phyloP scores from a whole-genome alignment of 1,140 invertebrate genomes.

The Plectus sambesii region DNA sequence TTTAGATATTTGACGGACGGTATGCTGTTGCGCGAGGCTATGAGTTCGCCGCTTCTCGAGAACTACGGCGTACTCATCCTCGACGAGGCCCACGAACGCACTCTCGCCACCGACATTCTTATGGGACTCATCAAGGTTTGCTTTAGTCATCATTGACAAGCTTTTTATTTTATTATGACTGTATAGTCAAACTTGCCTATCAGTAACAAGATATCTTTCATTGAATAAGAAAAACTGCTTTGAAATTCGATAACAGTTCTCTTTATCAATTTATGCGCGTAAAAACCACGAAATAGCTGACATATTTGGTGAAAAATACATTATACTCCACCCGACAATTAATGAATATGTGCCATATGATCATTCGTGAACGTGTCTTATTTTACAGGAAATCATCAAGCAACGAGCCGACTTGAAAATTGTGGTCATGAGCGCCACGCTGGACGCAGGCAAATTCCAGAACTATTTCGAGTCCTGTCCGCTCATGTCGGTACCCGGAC shows the following conservation, averaged over 20 bases:
- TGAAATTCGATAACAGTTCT: too few species aligned
- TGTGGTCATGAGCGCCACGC: constrained; percentile 96
- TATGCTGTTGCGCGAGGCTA: constrained; percentile 97
- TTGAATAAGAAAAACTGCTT: too few species aligned
- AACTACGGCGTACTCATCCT: constrained; percentile 84
- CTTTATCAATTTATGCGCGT: too few species aligned
- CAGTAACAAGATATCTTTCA: too few species aligned
- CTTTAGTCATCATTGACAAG: too few species aligned
- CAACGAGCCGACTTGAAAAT: constrained; percentile 84
- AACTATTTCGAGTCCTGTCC: constrained; percentile 71
- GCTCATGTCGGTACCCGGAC: constrained; percentile 90
- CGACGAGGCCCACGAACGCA: constrained; percentile 98
- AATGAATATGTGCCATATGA: too few species aligned
- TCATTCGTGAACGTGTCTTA: too few species aligned
- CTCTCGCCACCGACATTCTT: constrained; percentile 91
- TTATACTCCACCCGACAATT: too few species aligned
- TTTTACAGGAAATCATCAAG: constrained; percentile 90
- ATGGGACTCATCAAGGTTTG: constrained; percentile 63
- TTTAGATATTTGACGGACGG: constrained; percentile 92
- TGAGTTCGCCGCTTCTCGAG: constrained; percentile 96
- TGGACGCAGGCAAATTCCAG: constrained; percentile 96
- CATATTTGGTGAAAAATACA: too few species aligned
- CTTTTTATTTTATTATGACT: too few species aligned
- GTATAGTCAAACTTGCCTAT: too few species aligned
- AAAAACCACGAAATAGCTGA: too few species aligned